These are phyloP conservation scores for Bergia puertoricense DNA, from an alignment of 92 coral and sea anemone genomes.

Conservation along the genomic window DNA sequence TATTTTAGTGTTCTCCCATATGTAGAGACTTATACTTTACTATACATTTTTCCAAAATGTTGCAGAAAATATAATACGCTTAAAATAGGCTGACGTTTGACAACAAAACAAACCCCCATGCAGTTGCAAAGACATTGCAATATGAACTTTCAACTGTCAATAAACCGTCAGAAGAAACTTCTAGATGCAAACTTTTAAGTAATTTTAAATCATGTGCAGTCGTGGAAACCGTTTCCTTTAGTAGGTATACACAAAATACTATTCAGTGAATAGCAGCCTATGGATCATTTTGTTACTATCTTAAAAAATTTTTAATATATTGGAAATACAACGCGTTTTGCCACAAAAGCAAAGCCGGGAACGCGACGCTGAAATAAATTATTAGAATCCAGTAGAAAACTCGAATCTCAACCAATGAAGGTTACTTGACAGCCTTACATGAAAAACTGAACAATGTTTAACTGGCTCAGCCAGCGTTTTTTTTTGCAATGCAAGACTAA, in stretches of 20 bases:
- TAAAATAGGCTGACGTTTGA: not conserved
- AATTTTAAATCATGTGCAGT: no score
- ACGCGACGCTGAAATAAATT: not conserved
- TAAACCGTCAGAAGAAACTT: no score
- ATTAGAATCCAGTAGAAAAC: not conserved
- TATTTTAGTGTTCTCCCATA: no score
- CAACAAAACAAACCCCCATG: not conserved
- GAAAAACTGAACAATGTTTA: not conserved
- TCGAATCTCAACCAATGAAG: not conserved
- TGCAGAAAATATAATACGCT: not conserved
- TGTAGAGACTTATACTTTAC: no score
- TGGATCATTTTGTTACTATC: not conserved
- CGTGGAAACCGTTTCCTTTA: not conserved
- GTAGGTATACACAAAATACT: not conserved
- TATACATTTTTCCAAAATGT: no score
- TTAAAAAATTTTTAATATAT: no score
- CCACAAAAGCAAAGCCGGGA: not conserved
- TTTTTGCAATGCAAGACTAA: not conserved
- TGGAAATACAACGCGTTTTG: no score
- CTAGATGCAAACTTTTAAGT: no score
- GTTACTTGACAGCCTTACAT: not conserved
- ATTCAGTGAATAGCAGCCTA: not conserved
- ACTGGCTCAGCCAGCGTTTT: not conserved
- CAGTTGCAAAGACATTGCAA: not conserved
- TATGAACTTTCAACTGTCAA: not conserved